Conservation (phyloP, 2,888 invertebrate genomes). For the Agrotis puta region DNA sequence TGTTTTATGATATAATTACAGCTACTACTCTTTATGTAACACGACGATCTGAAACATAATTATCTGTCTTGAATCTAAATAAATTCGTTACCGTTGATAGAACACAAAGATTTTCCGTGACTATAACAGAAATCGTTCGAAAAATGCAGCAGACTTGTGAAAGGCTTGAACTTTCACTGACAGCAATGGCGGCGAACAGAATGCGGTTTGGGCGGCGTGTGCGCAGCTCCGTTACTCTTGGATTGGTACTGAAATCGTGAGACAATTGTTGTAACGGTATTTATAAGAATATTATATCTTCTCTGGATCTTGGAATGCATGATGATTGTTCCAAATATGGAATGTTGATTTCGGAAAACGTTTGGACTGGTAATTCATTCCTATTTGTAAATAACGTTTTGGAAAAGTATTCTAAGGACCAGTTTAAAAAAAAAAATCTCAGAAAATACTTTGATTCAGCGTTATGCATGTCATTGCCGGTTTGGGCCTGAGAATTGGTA, state of each 20-base stretch:
- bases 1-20: too few relatives aligned
- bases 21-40: not conserved
- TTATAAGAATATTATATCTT: not conserved
- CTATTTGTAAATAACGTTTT: not conserved
- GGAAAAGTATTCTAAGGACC: too few relatives aligned
- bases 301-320: conserved; percentile 12
- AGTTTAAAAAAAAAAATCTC: too few relatives aligned
- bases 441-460: not conserved
- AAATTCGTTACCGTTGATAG: conserved; percentile 25
- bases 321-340: not conserved
- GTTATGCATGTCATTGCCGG: not conserved
- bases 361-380: not conserved
- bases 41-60: not conserved
- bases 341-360: not conserved
- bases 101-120: conserved; percentile 47
- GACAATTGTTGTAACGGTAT: conserved; percentile 18
- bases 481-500: not conserved
- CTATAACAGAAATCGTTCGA: conserved; percentile 52
- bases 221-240: conserved; percentile 66
- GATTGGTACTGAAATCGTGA: conserved; percentile 52
- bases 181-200: conserved; percentile 56
- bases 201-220: conserved; percentile 68
- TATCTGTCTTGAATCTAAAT: conserved; percentile 21
- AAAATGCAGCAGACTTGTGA: conserved; percentile 62
- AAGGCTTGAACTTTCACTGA: conserved; percentile 69